Base-by-base conservation (phyloP, 1,140 invertebrate species). In the Steinernema feltiae region DNA sequence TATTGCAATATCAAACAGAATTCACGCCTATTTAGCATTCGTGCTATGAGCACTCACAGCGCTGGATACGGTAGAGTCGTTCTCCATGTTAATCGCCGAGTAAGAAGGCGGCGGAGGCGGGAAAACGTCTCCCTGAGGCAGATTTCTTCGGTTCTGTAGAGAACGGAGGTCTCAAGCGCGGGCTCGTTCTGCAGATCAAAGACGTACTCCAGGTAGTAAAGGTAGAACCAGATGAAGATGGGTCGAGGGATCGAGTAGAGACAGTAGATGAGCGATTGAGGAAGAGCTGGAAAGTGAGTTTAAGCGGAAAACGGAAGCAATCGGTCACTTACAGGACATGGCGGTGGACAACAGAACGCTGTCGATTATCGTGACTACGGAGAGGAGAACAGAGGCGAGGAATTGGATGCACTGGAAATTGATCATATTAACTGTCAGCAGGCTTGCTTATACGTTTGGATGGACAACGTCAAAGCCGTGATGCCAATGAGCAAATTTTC, bases 151-250 rank as follows among this genome's bases (percentile, higher is more conserved):
- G 53, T 63, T 21, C 53, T 63, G 53, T 63, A 63, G 15, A 63
- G 24, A 7, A 63, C 53, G 7, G 53, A 63, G 15, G 53, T 63
- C 53, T 63, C 53, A 63, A 63, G 24, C 15, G 7, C 53, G 3
- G 53, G 53, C 15, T 63, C 53, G 7, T 63, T 27, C 53, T 63
- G 53, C 3, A 63, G 53, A 21, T 63, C 53, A 27, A 63, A 63
- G 15, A 63, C 53, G 24, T 63, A 63, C 24, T 63, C 53, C 12
- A 63, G 53, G 53, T 63, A 63, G 53, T 63, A 63, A 21, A 63
- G 53, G 53, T 63, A 63, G 24, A 63, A 63, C 53, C 53, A 63
- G 53, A 63, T 63, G 53, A 63, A 63, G 15, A 63, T 7, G 3
- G 53, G 53, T 17, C 53, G 53, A 15, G 53, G 53, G 24, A 63